Conservation (phyloP, 2,888 invertebrate genomes). For the Acleris sparsana region DNA sequence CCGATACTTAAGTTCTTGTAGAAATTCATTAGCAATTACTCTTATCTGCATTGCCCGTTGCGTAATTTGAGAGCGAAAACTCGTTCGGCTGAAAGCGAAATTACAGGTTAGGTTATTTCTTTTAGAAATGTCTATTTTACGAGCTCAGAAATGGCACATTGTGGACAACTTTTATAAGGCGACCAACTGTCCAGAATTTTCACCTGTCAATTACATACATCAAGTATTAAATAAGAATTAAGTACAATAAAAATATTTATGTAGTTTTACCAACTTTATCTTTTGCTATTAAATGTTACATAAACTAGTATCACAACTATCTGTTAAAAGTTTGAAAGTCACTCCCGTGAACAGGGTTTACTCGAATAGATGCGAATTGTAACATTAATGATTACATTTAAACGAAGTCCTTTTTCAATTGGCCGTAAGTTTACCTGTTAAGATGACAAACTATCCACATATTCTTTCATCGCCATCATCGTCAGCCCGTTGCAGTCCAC, state of each 20-base stretch:
- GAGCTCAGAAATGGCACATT: constrained; percentile 5
- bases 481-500: too few relatives aligned
- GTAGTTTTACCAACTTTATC: constrained; percentile 2
- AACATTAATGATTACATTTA: too few relatives aligned
- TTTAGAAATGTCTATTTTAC: constrained; percentile 9
- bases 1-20: constrained; percentile 72
- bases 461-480: too few relatives aligned
- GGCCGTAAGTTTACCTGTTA: too few relatives aligned
- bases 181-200: constrained; percentile 15
- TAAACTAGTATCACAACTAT: too few relatives aligned
- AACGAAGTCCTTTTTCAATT: too few relatives aligned
- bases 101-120: constrained; percentile 34
- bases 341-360: too few relatives aligned
- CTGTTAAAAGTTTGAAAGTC: too few relatives aligned
- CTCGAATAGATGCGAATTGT: too few relatives aligned
- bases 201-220: constrained; percentile 55
- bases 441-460: too few relatives aligned
- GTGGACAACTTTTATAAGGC: constrained; percentile 5
- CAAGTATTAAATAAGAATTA: constrained; percentile 41
- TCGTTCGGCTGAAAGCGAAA: constrained; percentile 23
- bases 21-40: constrained; percentile 78
- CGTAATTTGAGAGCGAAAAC: constrained; percentile 34
- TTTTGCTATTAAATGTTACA: too few relatives aligned
- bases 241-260: constrained; percentile 47
- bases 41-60: constrained; percentile 55